Conservation (phyloP, 2,113 vertebrate genomes). For the Amphilophus citrinellus region DNA sequence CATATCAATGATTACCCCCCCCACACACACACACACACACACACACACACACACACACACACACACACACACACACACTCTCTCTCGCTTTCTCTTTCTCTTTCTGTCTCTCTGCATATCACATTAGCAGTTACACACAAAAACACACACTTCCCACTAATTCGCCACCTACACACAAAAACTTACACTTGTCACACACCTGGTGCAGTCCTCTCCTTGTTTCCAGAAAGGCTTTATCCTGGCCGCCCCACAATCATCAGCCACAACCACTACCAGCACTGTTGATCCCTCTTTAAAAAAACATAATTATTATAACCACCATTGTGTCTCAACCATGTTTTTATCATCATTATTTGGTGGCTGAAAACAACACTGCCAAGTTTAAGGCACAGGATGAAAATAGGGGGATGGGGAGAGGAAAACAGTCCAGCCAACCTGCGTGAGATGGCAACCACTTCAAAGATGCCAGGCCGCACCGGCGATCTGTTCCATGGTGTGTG, state of each 20-base stretch:
- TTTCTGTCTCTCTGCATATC: slow-evolving; percentile 42
- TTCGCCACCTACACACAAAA: slow-evolving; percentile 34
- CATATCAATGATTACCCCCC: slow-evolving; percentile 66
- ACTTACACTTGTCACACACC: slow-evolving; percentile 56
- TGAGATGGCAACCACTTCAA: slow-evolving; percentile 84
- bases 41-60: not conserved
- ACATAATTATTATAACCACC: slow-evolving; percentile 65
- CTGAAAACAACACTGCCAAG: slow-evolving; percentile 62
- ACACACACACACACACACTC: no score
- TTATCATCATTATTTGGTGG: slow-evolving; percentile 63
- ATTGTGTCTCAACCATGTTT: slow-evolving; percentile 57
- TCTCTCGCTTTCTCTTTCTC: no score
- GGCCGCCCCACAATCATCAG: slow-evolving; percentile 49
- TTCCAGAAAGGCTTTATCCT: slow-evolving; percentile 45
- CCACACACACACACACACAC: not conserved
- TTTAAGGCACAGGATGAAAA: slow-evolving; percentile 67
- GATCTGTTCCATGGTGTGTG: slow-evolving; percentile 79
- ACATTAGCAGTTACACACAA: slow-evolving; percentile 26
- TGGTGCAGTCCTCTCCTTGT: slow-evolving; percentile 34
- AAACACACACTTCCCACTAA: slow-evolving; percentile 26
- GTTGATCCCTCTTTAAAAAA: slow-evolving; percentile 51
- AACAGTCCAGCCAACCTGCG: slow-evolving; percentile 76
- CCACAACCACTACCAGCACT: slow-evolving; percentile 22
- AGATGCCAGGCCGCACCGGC: slow-evolving; percentile 72
- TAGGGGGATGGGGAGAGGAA: slow-evolving; percentile 20